Evolutionary conservation across 2,888 invertebrate species (phyloP), one percentile per base, ranked within the genome.

Genomic region (Perizoma affinitatum): DNA sequence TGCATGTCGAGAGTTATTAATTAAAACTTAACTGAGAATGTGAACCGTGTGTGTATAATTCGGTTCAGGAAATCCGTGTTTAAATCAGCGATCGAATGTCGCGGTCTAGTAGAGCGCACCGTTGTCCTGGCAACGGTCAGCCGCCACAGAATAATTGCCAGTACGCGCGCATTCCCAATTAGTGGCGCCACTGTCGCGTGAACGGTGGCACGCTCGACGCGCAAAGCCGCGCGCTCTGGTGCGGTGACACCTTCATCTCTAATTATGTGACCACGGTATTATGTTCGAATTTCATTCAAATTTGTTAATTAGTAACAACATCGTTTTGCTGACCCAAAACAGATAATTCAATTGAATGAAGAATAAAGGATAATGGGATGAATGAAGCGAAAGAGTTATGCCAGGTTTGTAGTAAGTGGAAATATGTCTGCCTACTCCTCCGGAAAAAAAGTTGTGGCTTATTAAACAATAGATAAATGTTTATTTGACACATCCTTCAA

Each of bases 171-270:
- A 54, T 33, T 51, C 48, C 65, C 73, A 77, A 77, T 77, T 76
- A 75, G 72, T 61, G 66, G 55, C 55, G 48, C 66, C 57, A 66
- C 69, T 67, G 71, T 72, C 47, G 65, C 59, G 60, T 50, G 57
- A 59, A 62, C 42, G 47, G 47, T 33, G 33, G 43, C 45, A 9
- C 48, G 42, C 33, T 5, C 38, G 7, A 6, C 42, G 54, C 52
- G 22, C 35, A 9, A 36, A 33, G 45, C 43, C 44, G 47, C 45
- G 8, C 35, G 42, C 53, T 34, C 6, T 51, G 45, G 40, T 45
- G 55, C 46, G 51, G 49, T 41, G 11, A 36, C 57, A 50, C 51
- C 61, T 52, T 63, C 49, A 63, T 11, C 53, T 36, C 41, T 59
- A 51, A 60, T 54, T 54, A 57, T 10, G 22, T 43, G 55, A 48